Evolutionary conservation across 2,113 vertebrate species (phyloP), one percentile per base, ranked within the genome.

Genomic region (Ondatra zibethicus): DNA sequence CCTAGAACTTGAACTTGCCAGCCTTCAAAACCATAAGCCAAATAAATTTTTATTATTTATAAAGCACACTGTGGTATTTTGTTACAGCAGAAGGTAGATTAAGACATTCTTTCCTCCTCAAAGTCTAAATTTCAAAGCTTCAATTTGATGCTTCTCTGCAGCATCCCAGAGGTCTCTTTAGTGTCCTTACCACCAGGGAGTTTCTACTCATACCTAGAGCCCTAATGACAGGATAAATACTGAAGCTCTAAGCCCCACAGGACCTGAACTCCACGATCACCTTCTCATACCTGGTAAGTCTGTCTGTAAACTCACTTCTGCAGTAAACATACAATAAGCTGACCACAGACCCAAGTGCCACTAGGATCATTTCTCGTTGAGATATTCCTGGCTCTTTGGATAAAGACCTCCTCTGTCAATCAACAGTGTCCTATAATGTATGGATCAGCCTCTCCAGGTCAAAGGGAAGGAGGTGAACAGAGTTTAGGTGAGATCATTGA

Each of bases 141-240:
- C 47, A 65, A 58, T 88, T 96, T 96, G 63, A 88, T 87, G 33
- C 23, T 47, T 88, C 31, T 92, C 93, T 81, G 8, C 4, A 92
- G 47, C 23, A 93, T 97, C 94, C 78, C 95, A 90, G 36, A 92
- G 84, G 80, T 66, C 68, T 84, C 58, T 96, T 88, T 85, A 95
- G 6, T 89, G 29, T 47, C 31, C 66, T 70, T 16, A 33, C 93
- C 96, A 66, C 25, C 23, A 94, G 65, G 36, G 97, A 96, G 84
- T 88, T 63, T 42, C 86, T 84, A 80, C 16, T 94, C 21, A 84
- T 55, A 66, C 9, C 1, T 65, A 82, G 36, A 39, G 29, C 55
- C 47, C 39, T 97, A 87, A 90, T 82, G 39, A 76, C 39, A 92
- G 33, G 77, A 97, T 97, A 97, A 97, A 95, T 96, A 91, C 55